A percentile compares a stretch with the other conserved stretches of the same genome.
Evolutionary conservation across 2,797 vertebrate species (phyloP).

Genomic region (Cyprinella venusta): DNA sequence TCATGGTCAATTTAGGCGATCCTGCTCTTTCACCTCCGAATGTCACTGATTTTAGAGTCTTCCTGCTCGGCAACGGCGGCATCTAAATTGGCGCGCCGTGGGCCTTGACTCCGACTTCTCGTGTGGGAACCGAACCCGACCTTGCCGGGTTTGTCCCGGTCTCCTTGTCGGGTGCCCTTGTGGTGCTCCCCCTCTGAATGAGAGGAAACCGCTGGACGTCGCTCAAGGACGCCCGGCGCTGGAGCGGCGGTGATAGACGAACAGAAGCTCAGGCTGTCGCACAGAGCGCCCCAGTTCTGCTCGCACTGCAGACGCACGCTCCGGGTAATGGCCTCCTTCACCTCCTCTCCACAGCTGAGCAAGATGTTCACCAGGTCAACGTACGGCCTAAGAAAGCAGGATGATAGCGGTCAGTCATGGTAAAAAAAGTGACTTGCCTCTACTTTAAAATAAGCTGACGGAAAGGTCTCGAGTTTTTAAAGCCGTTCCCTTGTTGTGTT

Average conservation of each 20-base stretch:
- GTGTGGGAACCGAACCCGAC: constrained; percentile 75
- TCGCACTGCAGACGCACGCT: constrained; percentile 94
- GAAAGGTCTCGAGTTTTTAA: background rate
- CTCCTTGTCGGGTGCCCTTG: constrained; percentile 73
- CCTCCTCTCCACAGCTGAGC: constrained; percentile 93
- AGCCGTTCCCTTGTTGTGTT: background rate
- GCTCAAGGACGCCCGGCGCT: constrained; percentile 56
- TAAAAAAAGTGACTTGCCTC: background rate
- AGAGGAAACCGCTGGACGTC: constrained; percentile 66
- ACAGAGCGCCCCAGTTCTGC: constrained; percentile 95
- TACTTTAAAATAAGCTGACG: constrained; percentile 5
- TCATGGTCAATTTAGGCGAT: constrained; percentile 53
- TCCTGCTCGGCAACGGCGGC: constrained; percentile 84
- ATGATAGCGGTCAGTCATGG: background rate
- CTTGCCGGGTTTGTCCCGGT: constrained; percentile 86
- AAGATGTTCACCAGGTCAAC: constrained; percentile 96
- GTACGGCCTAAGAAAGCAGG: constrained; percentile 81
- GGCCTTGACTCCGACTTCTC: constrained; percentile 77
- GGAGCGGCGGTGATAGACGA: constrained; percentile 55
- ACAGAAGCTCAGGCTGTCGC: constrained; percentile 96
- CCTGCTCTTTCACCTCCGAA: constrained; percentile 90
- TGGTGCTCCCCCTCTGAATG: constrained; percentile 75
- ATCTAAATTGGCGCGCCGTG: constrained; percentile 82
- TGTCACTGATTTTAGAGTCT: constrained; percentile 86
- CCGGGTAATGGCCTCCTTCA: constrained; percentile 90